Base-by-base conservation (phyloP, 1,140 invertebrate genomes). In the Subanguina moxae region DNA sequence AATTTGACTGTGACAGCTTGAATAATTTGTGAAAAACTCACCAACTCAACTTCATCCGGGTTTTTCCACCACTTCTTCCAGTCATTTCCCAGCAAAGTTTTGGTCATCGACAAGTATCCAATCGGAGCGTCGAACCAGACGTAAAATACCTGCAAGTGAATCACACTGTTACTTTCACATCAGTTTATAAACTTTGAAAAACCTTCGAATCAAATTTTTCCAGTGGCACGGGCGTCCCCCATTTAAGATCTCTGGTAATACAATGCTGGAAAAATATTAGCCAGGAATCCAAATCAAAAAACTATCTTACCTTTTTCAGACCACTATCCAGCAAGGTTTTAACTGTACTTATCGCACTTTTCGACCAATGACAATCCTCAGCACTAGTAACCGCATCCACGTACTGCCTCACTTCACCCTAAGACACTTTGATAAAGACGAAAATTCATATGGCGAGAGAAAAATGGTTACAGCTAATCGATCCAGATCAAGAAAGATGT, bases 121-220 rank as follows among this genome's bases (percentile, higher is more conserved):
- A 97, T 91, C 0, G 93, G 93, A 28, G 96, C 96, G 85, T 99
- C 96, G 85, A 96, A 98, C 96, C 96, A 99, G 1, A 99, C 95
- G 83, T 98, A 99, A 84, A 99, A 98, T 15, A 96, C 90, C 88
- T 89, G 76, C 62, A 48, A 32, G 62, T 30, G 15, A 58, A 17
- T n/a, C 11, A 15, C 23, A 70, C 11, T 5, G 64, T 43, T 38
- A 38, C n/a, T n/a, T n/a, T n/a, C n/a, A n/a, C n/a, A n/a, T n/a
- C n/a, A n/a, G n/a, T n/a, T n/a, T n/a, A n/a, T n/a, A n/a, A n/a
- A n/a, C n/a, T n/a, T n/a, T n/a, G 56, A 32, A 25, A 63, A 80
- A 90, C 91, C 86, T 97, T 97, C 62, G 90, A 87, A 58, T 87
- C 86, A 78, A 88, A 96, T 9, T 89, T 90, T 61, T 90, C 86